Evolutionary conservation across 2,888 invertebrate species (phyloP), one percentile per base, ranked within the genome.

Genomic region (Eupithecia dodoneata): DNA sequence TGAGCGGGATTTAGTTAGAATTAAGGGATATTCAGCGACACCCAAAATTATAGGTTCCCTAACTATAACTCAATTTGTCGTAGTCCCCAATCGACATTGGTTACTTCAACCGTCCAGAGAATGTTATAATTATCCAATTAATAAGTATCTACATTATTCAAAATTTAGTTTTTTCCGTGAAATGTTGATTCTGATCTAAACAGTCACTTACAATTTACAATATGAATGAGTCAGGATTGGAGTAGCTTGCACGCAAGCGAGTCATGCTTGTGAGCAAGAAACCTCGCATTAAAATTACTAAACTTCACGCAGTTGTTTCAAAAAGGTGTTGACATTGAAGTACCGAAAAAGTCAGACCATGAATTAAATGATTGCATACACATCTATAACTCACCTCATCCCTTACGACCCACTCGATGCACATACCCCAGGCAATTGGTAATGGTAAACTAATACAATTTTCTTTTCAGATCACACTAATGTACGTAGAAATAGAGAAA

Each of bases 401-500:
- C 30, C 30, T 1, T 30, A 30, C 30, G 30, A 30, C 30, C 30
- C 30, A 30, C 30, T 30, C 30, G 1, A 30, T 1, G 30, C 30
- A 30, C 30, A 0, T 30, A 30, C 30, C 30, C 30, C 30, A 30
- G 30, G 1, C 30, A 30, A 30, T 30, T 30, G 30, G 30, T 30
- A 30, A 1, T 30, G 30, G 30, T 30, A 30, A 30, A 30, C 30
- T 15, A 30, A 42, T 7, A n/a, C 7, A 18, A 18, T 10, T 15
- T 13, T 41, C 3, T 18, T 80, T 76, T 70, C 98, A 99, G 94
- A 96, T 99, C 80, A 97, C 97, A 6, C 94, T 99, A 78, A 98
- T 99, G 98, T 99, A 98, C 90, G 96, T 99, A 83, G 99, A 99
- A 95, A 98, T 99, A 86, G 99, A 99, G 88, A 99, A 99, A 89